These are phyloP conservation scores for Apodemus speciosus DNA, from an alignment of 2,113 vertebrate species.

Conservation along the genomic window DNA sequence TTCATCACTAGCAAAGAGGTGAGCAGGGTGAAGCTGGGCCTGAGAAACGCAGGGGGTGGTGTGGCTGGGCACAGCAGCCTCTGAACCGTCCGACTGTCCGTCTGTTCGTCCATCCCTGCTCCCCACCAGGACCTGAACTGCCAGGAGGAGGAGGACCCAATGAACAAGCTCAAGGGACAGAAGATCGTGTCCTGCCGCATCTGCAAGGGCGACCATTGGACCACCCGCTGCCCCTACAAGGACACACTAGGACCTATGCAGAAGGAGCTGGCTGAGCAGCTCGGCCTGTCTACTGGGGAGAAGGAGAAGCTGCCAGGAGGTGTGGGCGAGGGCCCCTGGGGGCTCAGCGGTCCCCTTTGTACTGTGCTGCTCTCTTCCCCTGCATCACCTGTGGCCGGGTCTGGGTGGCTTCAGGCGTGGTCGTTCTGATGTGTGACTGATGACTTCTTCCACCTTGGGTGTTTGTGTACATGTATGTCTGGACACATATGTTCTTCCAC, in stretches of 20 bases:
- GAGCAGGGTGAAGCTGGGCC: neutral
- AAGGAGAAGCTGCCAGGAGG: constrained; percentile 92
- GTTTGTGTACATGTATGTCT: accelerated
- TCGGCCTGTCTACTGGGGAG: constrained; percentile 94
- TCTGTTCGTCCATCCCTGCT: accelerated
- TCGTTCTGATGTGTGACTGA: neutral
- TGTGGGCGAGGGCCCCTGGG: neutral
- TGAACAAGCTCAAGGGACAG: constrained; percentile 98
- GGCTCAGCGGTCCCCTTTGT: neutral
- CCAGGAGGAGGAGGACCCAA: constrained; percentile 96
- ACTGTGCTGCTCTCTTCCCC: neutral
- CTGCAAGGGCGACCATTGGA: constrained; percentile 99
- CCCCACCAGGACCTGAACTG: constrained; percentile 91
- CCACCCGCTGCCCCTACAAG: constrained; percentile 97
- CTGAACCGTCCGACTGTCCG: neutral
- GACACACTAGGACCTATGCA: constrained; percentile 98
- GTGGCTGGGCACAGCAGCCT: accelerated
- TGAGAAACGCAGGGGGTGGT: accelerated
- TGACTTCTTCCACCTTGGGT: too few species aligned
- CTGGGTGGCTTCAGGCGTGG: neutral
- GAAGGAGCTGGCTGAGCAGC: constrained; percentile 96
- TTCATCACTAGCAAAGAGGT: constrained; percentile 99
- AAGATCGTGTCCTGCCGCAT: constrained; percentile 98
- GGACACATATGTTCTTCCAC: accelerated
- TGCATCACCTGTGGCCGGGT: neutral